Conservation (phyloP, 2,797 vertebrate genomes). For the Acomys russatus region DNA sequence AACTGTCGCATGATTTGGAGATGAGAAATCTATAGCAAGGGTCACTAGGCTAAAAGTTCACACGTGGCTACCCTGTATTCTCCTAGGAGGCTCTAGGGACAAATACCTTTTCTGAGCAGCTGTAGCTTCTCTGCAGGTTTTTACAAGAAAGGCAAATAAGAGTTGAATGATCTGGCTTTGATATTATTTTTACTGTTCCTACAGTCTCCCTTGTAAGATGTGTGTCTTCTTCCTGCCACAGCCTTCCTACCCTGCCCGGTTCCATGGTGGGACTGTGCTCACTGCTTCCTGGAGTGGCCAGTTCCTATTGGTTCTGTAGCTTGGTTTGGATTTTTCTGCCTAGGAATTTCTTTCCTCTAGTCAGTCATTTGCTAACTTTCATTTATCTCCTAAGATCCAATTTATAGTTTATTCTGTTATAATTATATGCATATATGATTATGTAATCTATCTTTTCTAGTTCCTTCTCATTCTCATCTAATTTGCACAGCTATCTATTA, state of each 20-base stretch:
- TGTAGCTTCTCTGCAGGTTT: background rate
- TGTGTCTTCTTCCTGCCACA: background rate
- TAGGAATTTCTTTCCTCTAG: background rate
- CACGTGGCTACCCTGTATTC: background rate
- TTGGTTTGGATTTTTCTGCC: background rate
- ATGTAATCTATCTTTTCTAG: background rate
- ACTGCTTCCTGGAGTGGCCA: background rate
- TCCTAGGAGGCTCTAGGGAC: background rate
- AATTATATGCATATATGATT: background rate
- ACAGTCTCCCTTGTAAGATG: background rate
- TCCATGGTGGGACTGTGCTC: background rate
- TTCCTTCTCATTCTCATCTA: background rate
- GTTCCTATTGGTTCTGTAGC: background rate
- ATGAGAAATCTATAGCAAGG: background rate
- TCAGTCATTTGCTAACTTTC: background rate
- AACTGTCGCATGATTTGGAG: background rate
- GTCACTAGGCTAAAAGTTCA: background rate
- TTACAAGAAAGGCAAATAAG: background rate
- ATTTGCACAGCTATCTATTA: background rate
- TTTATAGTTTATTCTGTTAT: background rate
- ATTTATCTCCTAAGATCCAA: background rate
- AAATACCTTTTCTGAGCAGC: background rate
- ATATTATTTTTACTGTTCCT: background rate
- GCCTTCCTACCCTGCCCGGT: background rate
- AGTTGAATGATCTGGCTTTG: background rate